A percentile compares a stretch with the other conserved stretches of the same genome.
Evolutionary conservation across 1,140 invertebrate genomes (phyloP).

Genomic region (Trichoplusia ni): DNA sequence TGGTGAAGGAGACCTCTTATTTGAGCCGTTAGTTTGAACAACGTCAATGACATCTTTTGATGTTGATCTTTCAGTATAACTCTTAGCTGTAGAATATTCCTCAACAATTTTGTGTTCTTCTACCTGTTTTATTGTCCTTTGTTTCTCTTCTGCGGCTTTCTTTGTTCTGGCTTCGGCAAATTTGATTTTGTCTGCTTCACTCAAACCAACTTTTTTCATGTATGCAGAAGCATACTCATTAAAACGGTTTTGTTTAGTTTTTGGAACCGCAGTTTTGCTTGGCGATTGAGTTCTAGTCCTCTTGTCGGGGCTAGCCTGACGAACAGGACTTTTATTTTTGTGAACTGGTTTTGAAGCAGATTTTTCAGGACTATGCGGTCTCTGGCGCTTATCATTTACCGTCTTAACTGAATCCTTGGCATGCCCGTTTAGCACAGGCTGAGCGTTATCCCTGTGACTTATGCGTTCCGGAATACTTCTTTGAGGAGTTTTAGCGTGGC

Average conservation of each 20-base stretch:
- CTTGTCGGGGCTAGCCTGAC: slow-evolving; percentile 64
- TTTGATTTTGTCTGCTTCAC: slow-evolving; percentile 57
- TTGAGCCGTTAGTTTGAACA: slow-evolving; percentile 51
- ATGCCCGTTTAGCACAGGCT: slow-evolving; percentile 49
- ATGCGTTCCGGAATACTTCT: slow-evolving; percentile 35
- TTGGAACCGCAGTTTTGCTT: slow-evolving; percentile 49
- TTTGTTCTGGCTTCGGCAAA: slow-evolving; percentile 48
- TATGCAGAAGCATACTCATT: slow-evolving; percentile 79
- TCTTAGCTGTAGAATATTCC: slow-evolving; percentile 47
- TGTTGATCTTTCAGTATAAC: slow-evolving; percentile 47
- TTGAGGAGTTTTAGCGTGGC: slow-evolving; percentile 34
- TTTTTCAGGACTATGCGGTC: slow-evolving; percentile 63
- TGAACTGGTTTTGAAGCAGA: slow-evolving; percentile 38
- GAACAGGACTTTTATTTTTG: slow-evolving; percentile 53
- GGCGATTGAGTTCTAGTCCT: slow-evolving; percentile 62
- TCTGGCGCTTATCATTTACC: slow-evolving; percentile 37
- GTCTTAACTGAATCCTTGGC: slow-evolving; percentile 45
- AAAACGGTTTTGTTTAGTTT: slow-evolving; percentile 68
- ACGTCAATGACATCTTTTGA: slow-evolving; percentile 62
- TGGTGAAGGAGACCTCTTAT: slow-evolving; percentile 62
- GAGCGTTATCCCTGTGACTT: slow-evolving; percentile 39
- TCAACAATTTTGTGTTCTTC: slow-evolving; percentile 33
- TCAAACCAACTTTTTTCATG: slow-evolving; percentile 76
- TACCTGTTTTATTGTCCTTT: slow-evolving; percentile 39
- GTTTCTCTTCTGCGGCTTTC: slow-evolving; percentile 41